Base-by-base conservation (phyloP, 2,888 invertebrate species). In the Carterocephalus palaemon region DNA sequence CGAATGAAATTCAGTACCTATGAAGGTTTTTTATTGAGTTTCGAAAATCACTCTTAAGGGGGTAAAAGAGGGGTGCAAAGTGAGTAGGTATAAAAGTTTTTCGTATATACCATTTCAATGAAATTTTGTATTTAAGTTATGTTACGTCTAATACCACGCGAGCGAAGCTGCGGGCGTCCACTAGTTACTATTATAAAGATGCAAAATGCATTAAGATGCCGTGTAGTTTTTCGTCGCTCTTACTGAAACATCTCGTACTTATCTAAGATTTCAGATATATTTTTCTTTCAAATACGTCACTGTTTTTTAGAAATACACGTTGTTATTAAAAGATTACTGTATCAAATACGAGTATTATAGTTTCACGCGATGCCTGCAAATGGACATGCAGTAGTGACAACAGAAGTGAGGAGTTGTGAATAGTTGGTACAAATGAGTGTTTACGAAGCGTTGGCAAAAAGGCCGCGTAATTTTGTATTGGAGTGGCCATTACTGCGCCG, bases 401-500 rank as follows among this genome's bases (percentile, higher is more conserved):
- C 64, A 57, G 58, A 58, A 59, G 51, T 55, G 55, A 59, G 64
- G 59, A 62, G 60, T 55, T 59, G 57, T 56, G 66, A 66, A 69
- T 33, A 62, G 56, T 67, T 63, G 58, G 61, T 64, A 65, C 58
- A 75, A 75, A 75, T 72, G 65, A 79, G 70, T 78, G 75, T 78
- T 79, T 77, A 72, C 68, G 63, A 70, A 75, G 75, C 70, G 67
- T 63, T 63, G 65, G 64, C 68, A 67, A 68, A 76, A 78, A 60
- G 36, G 41, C 51, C 38, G 72, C 66, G 68, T 67, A 72, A 74
- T 81, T 84, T 73, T 59, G 72, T 68, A 78, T 75, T 82, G 80
- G 71, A 84, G 83, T 80, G 81, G 83, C 81, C 83, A 83, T 84
- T 83, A 83, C 75, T 70, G 68, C 72, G 69, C 74, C 69, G 75